Evolutionary conservation across 2,888 invertebrate species (phyloP).

Genomic region (Yponomeuta plumbellus): DNA sequence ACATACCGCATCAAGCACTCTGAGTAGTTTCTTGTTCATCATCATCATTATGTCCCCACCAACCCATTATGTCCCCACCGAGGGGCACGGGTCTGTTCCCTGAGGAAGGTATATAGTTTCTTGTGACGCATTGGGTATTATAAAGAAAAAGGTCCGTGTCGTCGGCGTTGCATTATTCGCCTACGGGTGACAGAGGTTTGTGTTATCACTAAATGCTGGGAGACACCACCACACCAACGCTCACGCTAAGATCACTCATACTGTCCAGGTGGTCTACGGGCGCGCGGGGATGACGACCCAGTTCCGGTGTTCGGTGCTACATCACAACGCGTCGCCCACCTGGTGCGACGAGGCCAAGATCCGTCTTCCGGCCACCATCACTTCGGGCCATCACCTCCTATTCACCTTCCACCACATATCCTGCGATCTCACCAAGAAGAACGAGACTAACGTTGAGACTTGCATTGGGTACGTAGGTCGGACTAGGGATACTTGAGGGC

Average conservation of each 20-base stretch:
- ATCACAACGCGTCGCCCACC: constrained; percentile 91
- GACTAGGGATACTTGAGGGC: background rate
- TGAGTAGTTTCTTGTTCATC: constrained; percentile 26
- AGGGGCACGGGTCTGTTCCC: too few relatives aligned
- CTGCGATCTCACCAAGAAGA: constrained; percentile 89
- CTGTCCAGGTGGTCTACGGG: constrained; percentile 58
- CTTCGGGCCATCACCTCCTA: constrained; percentile 91
- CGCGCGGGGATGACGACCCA: constrained; percentile 77
- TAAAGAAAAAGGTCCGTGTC: constrained; percentile 58
- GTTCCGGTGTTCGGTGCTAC: constrained; percentile 86
- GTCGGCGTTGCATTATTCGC: constrained; percentile 53
- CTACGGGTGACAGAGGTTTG: constrained; percentile 33
- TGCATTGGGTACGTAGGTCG: constrained; percentile 82
- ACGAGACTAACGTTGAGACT: constrained; percentile 85
- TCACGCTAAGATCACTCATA: background rate
- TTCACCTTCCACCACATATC: constrained; percentile 98
- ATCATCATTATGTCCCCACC: too few relatives aligned
- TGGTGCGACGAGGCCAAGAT: constrained; percentile 98
- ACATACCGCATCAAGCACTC: background rate
- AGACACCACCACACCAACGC: constrained; percentile 38
- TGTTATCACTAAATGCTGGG: constrained; percentile 62
- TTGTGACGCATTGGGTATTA: constrained; percentile 44
- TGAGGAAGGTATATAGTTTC: constrained; percentile 17
- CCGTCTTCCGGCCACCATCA: constrained; percentile 89
- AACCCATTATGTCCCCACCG: too few relatives aligned